Percentiles rank a stretch among this genome's conserved stretches.
Evolutionary conservation across 2,113 vertebrate genomes (phyloP).

Genomic region (Tympanuchus pallidicinctus): DNA sequence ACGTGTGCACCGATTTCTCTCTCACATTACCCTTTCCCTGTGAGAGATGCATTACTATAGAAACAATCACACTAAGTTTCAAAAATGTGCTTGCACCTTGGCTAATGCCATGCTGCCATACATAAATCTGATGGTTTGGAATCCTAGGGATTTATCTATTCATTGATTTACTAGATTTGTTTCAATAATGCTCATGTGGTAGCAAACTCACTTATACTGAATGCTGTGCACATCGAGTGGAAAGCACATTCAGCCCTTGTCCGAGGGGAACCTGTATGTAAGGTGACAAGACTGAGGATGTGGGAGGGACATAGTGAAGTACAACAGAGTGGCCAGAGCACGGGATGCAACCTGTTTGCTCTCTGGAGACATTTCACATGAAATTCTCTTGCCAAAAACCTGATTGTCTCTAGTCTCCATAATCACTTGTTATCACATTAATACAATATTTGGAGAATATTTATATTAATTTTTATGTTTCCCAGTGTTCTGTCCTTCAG

Average conservation of each 20-base stretch:
- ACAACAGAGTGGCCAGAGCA: background rate
- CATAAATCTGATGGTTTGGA: background rate
- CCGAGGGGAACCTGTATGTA: too few species aligned
- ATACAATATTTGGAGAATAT: background rate
- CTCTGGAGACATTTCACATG: background rate
- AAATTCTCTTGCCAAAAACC: background rate
- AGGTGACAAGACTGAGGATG: too few species aligned
- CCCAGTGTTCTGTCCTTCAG: background rate
- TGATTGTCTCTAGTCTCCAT: background rate
- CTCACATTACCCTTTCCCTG: background rate
- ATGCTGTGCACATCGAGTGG: background rate
- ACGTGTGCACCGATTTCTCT: too few species aligned
- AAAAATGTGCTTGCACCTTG: background rate
- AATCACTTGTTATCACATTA: background rate
- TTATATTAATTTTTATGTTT: background rate
- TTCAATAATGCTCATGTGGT: background rate
- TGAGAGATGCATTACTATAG: background rate
- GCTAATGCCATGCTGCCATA: background rate
- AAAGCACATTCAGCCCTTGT: background rate
- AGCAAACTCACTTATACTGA: background rate
- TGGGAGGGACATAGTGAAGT: background rate
- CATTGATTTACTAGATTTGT: background rate
- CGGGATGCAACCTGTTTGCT: background rate
- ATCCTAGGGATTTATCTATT: background rate
- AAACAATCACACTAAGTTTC: background rate